Conservation (phyloP, 2,888 invertebrate genomes). For the Archips xylosteana region DNA sequence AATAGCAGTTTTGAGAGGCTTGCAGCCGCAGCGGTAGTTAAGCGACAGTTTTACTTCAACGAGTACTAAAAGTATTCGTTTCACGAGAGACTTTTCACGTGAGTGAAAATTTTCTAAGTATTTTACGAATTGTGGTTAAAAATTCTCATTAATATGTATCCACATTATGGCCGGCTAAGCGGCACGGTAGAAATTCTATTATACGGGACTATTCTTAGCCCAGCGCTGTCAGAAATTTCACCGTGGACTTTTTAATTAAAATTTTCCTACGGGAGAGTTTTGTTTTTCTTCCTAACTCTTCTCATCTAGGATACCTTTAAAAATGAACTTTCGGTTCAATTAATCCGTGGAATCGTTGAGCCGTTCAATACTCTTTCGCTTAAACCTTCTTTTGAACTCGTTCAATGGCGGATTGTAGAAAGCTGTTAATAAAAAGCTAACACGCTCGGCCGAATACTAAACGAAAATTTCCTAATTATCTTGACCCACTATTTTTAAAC, state of each 20-base stretch:
- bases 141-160: not conserved
- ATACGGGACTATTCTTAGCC: conserved; percentile 6
- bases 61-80: too few relatives aligned
- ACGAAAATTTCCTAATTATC: conserved; percentile 1
- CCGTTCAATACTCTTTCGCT: conserved; percentile 1
- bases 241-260: conserved; percentile 18
- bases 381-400: conserved; percentile 23
- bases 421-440: conserved; percentile 20
- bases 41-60: not conserved
- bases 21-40: conserved; percentile 5
- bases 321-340: conserved; percentile 13
- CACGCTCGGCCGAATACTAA: not conserved
- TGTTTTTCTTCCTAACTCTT: conserved; percentile 2
- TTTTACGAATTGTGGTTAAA: not conserved
- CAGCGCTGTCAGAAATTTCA: conserved; percentile 1
- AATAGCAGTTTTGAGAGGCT: conserved; percentile 10
- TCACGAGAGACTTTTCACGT: too few relatives aligned
- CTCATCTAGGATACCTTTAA: conserved; percentile 14
- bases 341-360: not conserved
- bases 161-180: not conserved
- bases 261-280: conserved; percentile 11
- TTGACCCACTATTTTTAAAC: not conserved
- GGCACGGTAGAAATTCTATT: not conserved
- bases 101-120: not conserved
- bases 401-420: conserved; percentile 3